These are phyloP conservation scores for Papilio aristodemus DNA, from an alignment of 1,140 invertebrate species.

Conservation along the genomic window DNA sequence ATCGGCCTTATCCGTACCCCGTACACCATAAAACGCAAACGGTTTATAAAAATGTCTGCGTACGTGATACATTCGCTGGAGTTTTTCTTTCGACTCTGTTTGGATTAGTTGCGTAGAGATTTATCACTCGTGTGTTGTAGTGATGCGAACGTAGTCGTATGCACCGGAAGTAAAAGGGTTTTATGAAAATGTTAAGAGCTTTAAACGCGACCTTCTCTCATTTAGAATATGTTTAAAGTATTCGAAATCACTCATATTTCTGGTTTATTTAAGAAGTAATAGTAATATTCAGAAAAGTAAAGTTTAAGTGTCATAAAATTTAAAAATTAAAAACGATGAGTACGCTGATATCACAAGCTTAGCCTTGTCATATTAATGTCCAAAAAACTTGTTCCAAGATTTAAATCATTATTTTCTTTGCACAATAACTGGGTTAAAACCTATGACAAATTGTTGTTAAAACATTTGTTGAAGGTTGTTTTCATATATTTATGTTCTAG, in stretches of 20 bases:
- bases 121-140: conserved; percentile 51
- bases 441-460: too few relatives aligned
- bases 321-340: background rate
- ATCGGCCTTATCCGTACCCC: conserved; percentile 23
- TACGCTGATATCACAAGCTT: background rate
- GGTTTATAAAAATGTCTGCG: conserved; percentile 59
- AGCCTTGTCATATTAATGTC: too few relatives aligned
- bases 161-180: conserved; percentile 17
- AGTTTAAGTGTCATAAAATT: background rate
- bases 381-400: too few relatives aligned
- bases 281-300: background rate
- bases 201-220: conserved; percentile 22
- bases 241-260: background rate
- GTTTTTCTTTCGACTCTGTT: conserved; percentile 54
- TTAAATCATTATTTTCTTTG: too few relatives aligned
- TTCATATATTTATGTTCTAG: background rate
- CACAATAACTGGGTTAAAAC: too few relatives aligned
- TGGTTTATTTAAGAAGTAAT: background rate
- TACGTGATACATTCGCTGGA: conserved; percentile 51
- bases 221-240: background rate
- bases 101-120: conserved; percentile 58
- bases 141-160: background rate
- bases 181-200: conserved; percentile 31
- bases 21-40: conserved; percentile 54
- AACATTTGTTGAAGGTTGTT: too few relatives aligned